These are phyloP conservation scores for Allygus modestus DNA, from an alignment of 2,888 invertebrate genomes.

Conservation along the genomic window DNA sequence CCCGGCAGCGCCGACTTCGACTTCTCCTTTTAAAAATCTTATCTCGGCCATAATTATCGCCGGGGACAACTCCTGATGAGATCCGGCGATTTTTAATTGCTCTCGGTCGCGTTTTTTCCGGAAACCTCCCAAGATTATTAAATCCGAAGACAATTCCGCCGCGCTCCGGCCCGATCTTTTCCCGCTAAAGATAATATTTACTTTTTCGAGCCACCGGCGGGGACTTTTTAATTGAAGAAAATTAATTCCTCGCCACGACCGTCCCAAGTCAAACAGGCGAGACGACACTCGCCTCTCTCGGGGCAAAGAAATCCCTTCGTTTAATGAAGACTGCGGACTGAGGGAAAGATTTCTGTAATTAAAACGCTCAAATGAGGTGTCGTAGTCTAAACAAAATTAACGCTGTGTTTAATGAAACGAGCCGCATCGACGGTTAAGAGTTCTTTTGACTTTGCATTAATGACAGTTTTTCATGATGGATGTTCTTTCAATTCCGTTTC, in stretches of 20 bases:
- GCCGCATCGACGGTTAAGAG: background rate
- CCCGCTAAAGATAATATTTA: slow-evolving; percentile 49
- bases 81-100: slow-evolving; percentile 54
- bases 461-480: background rate
- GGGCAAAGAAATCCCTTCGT: slow-evolving; percentile 32
- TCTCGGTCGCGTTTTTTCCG: slow-evolving; percentile 14
- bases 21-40: slow-evolving; percentile 41
- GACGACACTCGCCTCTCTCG: slow-evolving; percentile 4
- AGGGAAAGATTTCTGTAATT: slow-evolving; percentile 43
- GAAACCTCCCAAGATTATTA: slow-evolving; percentile 19
- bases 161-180: background rate
- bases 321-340: slow-evolving; percentile 46
- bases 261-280: slow-evolving; percentile 30
- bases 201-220: slow-evolving; percentile 24
- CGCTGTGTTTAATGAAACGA: background rate
- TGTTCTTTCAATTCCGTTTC: no score
- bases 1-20: slow-evolving; percentile 14
- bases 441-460: background rate
- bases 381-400: background rate
- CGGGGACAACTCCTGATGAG: slow-evolving; percentile 22
- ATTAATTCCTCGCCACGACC: slow-evolving; percentile 49
- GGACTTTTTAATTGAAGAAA: slow-evolving; percentile 58
- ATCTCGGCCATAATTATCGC: slow-evolving; percentile 46
- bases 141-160: slow-evolving; percentile 33
- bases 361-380: slow-evolving; percentile 45